Percentiles rank a stretch among this genome's conserved stretches.
Evolutionary conservation across 2,113 vertebrate genomes (phyloP).

Genomic region (Tautogolabrus adspersus): DNA sequence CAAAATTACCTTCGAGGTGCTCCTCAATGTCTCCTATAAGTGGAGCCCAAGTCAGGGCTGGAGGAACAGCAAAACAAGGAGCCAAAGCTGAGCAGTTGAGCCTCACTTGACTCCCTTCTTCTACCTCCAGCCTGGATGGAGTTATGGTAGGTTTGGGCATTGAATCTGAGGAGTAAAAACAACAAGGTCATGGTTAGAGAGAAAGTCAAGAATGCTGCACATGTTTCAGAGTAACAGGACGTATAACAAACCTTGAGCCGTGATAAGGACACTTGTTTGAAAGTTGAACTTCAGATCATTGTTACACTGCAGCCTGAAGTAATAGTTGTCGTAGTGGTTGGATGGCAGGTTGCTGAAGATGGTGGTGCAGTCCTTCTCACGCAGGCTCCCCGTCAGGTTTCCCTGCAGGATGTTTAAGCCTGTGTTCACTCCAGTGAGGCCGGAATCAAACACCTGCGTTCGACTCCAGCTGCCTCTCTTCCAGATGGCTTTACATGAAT

Average conservation of each 20-base stretch:
- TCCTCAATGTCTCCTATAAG: slow-evolving; percentile 48
- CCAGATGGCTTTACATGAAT: slow-evolving; percentile 69
- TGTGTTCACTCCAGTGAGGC: slow-evolving; percentile 25
- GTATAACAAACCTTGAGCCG: slow-evolving; percentile 44
- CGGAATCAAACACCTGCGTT: slow-evolving; percentile 67
- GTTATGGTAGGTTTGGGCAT: slow-evolving; percentile 52
- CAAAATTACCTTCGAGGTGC: neutral
- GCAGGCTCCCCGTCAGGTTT: slow-evolving; percentile 58
- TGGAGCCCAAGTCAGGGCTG: slow-evolving; percentile 70
- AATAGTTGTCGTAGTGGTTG: slow-evolving; percentile 43
- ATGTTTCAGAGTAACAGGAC: neutral
- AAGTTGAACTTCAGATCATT: slow-evolving; percentile 61
- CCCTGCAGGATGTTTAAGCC: slow-evolving; percentile 55
- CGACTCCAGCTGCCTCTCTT: slow-evolving; percentile 35
- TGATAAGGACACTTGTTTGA: slow-evolving; percentile 21
- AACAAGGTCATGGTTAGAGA: neutral
- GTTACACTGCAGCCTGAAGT: slow-evolving; percentile 72
- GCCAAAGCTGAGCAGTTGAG: slow-evolving; percentile 64
- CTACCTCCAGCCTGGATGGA: slow-evolving; percentile 51
- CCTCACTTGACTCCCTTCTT: slow-evolving; percentile 63
- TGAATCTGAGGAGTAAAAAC: slow-evolving; percentile 49
- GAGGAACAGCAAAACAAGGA: slow-evolving; percentile 66
- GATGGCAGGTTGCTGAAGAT: slow-evolving; percentile 58
- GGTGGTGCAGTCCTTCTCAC: slow-evolving; percentile 71
- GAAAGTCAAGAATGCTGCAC: neutral